Conservation (phyloP, 2,888 invertebrate species). For the Hecatera dysodea region DNA sequence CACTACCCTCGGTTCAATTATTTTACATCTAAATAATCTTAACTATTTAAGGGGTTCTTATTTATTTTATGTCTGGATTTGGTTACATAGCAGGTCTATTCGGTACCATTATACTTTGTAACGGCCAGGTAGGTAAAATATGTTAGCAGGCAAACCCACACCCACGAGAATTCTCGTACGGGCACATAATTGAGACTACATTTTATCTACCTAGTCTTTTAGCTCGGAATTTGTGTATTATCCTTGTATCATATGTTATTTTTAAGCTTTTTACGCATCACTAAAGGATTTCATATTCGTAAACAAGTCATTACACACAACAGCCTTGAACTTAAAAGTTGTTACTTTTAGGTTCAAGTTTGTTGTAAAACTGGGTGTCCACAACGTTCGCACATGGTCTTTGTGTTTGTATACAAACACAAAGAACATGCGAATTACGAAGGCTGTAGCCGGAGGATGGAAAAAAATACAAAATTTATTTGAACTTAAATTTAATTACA, state of each 20-base stretch:
- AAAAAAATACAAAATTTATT: too few relatives aligned
- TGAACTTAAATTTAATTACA: too few relatives aligned
- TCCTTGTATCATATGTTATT: not conserved
- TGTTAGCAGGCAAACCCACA: not conserved
- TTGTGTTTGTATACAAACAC: not conserved
- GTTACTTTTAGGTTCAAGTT: not conserved
- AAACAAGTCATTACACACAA: conserved; percentile 3
- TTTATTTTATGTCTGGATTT: not conserved
- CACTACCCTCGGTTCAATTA: too few relatives aligned
- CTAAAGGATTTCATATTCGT: not conserved
- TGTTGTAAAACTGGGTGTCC: not conserved
- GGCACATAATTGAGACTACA: not conserved
- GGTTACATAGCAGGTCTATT: not conserved
- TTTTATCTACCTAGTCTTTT: not conserved
- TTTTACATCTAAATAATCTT: not conserved
- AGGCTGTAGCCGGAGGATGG: too few relatives aligned
- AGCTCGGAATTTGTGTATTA: not conserved
- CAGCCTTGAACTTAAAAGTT: too few relatives aligned
- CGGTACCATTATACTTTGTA: not conserved
- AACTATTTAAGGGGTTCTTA: too few relatives aligned
- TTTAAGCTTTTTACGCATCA: not conserved
- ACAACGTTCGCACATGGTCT: not conserved
- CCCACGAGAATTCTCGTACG: not conserved
- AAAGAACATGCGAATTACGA: too few relatives aligned
- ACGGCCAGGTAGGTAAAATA: not conserved